These are phyloP conservation scores for Stenodera caucasica DNA, from an alignment of 2,888 invertebrate genomes.

Conservation along the genomic window DNA sequence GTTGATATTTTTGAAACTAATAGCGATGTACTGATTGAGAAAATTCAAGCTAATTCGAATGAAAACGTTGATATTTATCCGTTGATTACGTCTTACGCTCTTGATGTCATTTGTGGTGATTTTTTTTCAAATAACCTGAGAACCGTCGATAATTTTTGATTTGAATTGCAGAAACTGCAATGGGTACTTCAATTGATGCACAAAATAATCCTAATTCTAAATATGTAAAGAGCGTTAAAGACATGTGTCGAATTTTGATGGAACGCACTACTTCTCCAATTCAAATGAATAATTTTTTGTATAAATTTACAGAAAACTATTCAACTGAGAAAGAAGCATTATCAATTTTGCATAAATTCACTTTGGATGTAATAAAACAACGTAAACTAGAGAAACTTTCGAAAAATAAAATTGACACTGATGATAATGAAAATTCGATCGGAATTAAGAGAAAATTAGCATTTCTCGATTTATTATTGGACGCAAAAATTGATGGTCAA, in stretches of 20 bases:
- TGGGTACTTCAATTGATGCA: no score
- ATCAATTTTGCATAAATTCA: no score
- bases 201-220: no score
- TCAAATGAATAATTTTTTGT: slow-evolving; percentile 53
- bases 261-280: slow-evolving; percentile 51
- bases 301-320: slow-evolving; percentile 62
- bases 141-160: no score
- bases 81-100: slow-evolving; percentile 61
- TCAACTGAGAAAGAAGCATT: slow-evolving; percentile 57
- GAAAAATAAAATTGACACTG: neutral
- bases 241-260: slow-evolving; percentile 45
- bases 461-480: slow-evolving; percentile 68
- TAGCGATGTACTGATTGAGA: slow-evolving; percentile 60
- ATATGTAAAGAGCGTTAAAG: slow-evolving; percentile 74
- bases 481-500: slow-evolving; percentile 59
- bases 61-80: slow-evolving; percentile 63
- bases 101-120: no score
- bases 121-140: no score
- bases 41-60: slow-evolving; percentile 53
- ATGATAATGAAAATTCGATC: neutral
- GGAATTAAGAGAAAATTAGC: slow-evolving; percentile 62
- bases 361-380: no score
- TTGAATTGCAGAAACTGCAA: no score
- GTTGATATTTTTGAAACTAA: slow-evolving; percentile 71
- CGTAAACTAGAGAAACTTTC: slow-evolving; percentile 45